Conservation (phyloP, 2,797 vertebrate species). For the Periparus ater region DNA sequence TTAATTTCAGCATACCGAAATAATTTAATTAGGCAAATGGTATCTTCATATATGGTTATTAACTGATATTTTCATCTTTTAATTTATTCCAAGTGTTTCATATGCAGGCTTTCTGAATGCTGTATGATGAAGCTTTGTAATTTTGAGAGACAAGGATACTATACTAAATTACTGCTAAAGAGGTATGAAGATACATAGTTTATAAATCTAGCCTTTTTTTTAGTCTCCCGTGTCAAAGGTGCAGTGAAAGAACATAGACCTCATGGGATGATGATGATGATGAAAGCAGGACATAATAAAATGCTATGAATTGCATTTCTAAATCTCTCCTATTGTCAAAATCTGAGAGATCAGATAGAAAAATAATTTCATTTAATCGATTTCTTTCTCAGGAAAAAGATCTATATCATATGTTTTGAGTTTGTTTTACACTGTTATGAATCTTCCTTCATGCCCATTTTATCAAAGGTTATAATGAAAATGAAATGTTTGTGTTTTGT, state of each 20-base stretch:
- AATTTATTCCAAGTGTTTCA: neutral
- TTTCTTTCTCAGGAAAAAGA: neutral
- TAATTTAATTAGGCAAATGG: neutral
- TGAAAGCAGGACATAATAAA: constrained; percentile 11
- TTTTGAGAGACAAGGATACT: neutral
- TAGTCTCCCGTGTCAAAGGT: neutral
- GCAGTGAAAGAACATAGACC: neutral
- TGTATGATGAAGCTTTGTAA: neutral
- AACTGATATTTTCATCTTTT: neutral
- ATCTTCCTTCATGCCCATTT: neutral
- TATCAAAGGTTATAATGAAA: neutral
- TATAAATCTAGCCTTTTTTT: neutral
- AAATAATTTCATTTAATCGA: neutral
- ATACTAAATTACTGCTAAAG: neutral
- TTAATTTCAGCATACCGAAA: neutral
- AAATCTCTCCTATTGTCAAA: neutral
- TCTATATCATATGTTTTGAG: neutral
- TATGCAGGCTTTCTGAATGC: neutral
- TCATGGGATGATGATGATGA: neutral
- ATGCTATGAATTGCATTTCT: neutral
- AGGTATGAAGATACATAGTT: neutral
- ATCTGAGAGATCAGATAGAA: neutral
- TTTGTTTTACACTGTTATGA: neutral
- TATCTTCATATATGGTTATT: neutral
- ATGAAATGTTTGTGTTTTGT: neutral